A percentile compares a stretch with the other conserved stretches of the same genome.
phyloP scores from a whole-genome alignment of 2,797 vertebrate species.

The Manis pentadactyla region DNA sequence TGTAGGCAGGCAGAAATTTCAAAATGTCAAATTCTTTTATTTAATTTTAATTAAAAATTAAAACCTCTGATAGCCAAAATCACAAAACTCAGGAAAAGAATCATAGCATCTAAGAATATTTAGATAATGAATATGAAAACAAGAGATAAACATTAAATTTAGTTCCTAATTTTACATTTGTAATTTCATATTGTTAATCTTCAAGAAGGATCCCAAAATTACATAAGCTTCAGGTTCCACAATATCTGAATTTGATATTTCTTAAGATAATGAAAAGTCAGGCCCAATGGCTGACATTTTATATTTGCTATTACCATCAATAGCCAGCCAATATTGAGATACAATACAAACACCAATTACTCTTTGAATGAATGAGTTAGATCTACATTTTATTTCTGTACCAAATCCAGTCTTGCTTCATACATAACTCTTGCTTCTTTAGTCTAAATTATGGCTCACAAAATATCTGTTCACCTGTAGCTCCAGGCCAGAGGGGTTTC shows the following conservation, averaged over 20 bases:
- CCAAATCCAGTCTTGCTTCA: not conserved
- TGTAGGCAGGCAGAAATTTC: not conserved
- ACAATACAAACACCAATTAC: not conserved
- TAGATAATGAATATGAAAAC: not conserved
- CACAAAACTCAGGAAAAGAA: not conserved
- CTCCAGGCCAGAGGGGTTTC: too few species aligned
- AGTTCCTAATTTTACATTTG: not conserved
- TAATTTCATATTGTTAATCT: not conserved
- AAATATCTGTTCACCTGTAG: not conserved
- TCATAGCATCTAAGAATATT: not conserved
- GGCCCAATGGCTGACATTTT: too few species aligned
- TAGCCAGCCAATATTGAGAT: not conserved
- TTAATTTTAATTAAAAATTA: not conserved
- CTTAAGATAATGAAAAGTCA: not conserved
- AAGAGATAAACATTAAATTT: not conserved
- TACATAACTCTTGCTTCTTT: not conserved
- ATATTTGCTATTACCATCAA: not conserved
- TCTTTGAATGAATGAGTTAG: not conserved
- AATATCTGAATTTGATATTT: too few species aligned
- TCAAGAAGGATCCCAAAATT: not conserved
- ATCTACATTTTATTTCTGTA: not conserved
- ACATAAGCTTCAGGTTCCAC: not conserved
- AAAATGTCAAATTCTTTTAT: not conserved
- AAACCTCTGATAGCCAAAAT: not conserved
- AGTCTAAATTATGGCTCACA: not conserved